phyloP scores from a whole-genome alignment of 1,140 invertebrate genomes.

The Lepidostoma basale region DNA sequence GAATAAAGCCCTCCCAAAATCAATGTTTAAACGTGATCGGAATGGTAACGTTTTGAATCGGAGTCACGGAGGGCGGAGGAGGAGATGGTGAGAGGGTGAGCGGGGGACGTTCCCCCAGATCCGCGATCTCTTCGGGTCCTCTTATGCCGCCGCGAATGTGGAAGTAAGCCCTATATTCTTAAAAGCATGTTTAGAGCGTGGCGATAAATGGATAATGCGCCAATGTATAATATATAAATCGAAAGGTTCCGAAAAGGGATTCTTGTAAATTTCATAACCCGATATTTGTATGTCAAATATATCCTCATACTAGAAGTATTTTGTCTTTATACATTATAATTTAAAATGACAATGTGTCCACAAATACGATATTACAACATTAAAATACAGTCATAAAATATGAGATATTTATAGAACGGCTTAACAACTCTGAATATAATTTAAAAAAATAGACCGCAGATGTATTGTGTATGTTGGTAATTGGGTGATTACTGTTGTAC shows the following conservation, averaged over 20 bases:
- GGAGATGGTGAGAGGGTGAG: neutral
- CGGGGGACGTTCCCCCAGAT: too few relatives aligned
- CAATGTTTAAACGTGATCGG: constrained; percentile 2
- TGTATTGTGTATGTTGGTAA: too few relatives aligned
- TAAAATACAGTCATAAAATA: too few relatives aligned
- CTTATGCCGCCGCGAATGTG: neutral
- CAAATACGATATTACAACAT: too few relatives aligned
- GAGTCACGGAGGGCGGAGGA: neutral
- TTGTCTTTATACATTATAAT: too few relatives aligned
- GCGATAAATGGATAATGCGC: neutral
- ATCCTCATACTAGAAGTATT: too few relatives aligned
- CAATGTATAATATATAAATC: neutral
- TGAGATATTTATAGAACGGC: too few relatives aligned
- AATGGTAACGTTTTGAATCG: neutral
- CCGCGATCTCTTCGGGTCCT: too few relatives aligned
- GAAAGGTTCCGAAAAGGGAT: neutral
- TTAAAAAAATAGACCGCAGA: too few relatives aligned
- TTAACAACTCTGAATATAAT: too few relatives aligned
- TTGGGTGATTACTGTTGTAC: too few relatives aligned
- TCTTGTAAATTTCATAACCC: neutral
- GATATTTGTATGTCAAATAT: neutral
- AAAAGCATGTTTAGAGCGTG: neutral
- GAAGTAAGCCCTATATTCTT: neutral
- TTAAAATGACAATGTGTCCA: too few relatives aligned
- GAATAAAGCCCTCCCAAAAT: neutral